phyloP scores from a whole-genome alignment of 64 coral and sea anemone species.

The Montipora sp. region DNA sequence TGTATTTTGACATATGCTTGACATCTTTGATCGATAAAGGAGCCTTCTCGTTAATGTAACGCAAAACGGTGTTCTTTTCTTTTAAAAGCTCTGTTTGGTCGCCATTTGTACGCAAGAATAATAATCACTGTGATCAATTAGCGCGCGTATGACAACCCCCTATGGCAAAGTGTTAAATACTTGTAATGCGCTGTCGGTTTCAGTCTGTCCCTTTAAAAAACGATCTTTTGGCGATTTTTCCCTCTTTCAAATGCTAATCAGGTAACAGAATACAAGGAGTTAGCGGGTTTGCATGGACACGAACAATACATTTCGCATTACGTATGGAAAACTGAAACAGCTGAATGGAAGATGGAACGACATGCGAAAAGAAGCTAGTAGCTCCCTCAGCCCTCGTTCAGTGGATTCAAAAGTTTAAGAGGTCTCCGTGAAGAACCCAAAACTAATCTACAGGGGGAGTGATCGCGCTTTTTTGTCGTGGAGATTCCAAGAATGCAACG shows the following conservation, averaged over 20 bases:
- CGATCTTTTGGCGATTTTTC: slow-evolving; percentile 12
- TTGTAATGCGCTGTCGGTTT: slow-evolving; percentile 54
- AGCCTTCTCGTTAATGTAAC: slow-evolving; percentile 24
- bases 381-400: slow-evolving; percentile 1
- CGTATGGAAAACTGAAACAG: slow-evolving; percentile 38
- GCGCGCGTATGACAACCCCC: slow-evolving; percentile 34
- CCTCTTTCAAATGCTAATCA: slow-evolving; percentile 61
- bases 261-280: not conserved
- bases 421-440: not conserved
- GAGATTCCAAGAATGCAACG: slow-evolving; percentile 30
- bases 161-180: slow-evolving; percentile 58
- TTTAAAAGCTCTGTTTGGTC: slow-evolving; percentile 12
- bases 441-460: not conserved
- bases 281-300: slow-evolving; percentile 42
- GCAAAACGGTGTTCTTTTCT: slow-evolving; percentile 44
- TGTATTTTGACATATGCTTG: slow-evolving; percentile 53
- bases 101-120: slow-evolving; percentile 33
- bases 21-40: slow-evolving; percentile 34
- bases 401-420: not conserved
- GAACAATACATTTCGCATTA: slow-evolving; percentile 46
- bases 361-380: not conserved
- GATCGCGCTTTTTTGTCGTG: slow-evolving; percentile 14
- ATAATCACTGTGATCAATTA: slow-evolving; percentile 50
- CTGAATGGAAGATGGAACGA: slow-evolving; percentile 38
- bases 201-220: slow-evolving; percentile 49